Evolutionary conservation across 1,140 invertebrate species (phyloP), one percentile per base, ranked within the genome.

Genomic region (Acromyrmex heyeri): DNA sequence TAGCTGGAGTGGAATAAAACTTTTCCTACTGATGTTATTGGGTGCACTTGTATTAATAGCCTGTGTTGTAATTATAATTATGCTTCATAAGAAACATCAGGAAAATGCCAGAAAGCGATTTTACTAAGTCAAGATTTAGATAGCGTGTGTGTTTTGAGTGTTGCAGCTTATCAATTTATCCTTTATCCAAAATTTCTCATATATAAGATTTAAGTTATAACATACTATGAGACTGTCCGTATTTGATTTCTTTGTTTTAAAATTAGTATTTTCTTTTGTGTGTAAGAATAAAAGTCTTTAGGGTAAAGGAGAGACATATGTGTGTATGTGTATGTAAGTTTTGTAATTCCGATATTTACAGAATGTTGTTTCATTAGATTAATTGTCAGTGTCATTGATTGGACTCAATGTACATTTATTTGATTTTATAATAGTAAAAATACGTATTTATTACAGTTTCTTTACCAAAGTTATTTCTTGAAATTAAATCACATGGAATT

Each of bases 21-120:
- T 99, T 70, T 98, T 99, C 94, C 95, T 99, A 3, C 96, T 98
- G 34, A 97, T 99, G 95, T 95, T 99, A 53, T 95, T 97, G 50
- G 97, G 97, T 14, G 96, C 98, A 4, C 95, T 99, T 12, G 97
- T 96, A 0, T 92, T 99, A 0, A 97, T 98, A 69, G 97, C 97
- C 0, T 96, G 97, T 89, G 97, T 97, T 2, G 97, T 99, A 8
- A 96, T 99, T 70, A 98, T 97, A 55, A 98, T 99, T 78, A 98
- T 99, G 96, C 97, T 98, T 92, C 99, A 99, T 93, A 98, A 99
- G 93, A 99, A 99, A 93, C 97, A 98, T 85, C 97, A 98, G 93
- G 98, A 99, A 93, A 97, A 98, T 88, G 97, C 97, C 88, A 96
- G 98, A 92, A 99, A 99, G 95, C 96, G 98, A 91, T 98, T 99